phyloP scores from a whole-genome alignment of 2,888 invertebrate genomes.

The Formica aserva region DNA sequence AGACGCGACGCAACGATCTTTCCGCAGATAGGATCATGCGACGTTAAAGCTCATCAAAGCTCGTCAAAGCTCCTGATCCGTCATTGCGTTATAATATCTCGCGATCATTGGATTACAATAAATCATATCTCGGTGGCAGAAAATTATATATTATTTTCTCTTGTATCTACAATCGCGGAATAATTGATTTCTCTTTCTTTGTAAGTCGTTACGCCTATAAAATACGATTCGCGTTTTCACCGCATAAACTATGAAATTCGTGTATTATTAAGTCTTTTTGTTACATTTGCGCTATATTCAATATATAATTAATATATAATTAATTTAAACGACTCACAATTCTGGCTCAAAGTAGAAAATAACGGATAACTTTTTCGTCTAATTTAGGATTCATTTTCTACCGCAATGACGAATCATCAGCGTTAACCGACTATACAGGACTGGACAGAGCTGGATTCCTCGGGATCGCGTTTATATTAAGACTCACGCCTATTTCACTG shows the following conservation, averaged over 20 bases:
- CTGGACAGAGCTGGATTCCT: slow-evolving; percentile 31
- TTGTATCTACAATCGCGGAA: background rate
- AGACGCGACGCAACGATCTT: slow-evolving; percentile 62
- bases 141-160: background rate
- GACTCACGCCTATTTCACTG: slow-evolving; percentile 69
- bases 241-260: background rate
- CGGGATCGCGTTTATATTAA: slow-evolving; percentile 57
- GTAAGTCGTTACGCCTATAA: background rate
- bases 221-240: background rate
- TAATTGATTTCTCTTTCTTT: background rate
- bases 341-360: background rate
- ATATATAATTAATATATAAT: background rate
- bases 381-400: background rate
- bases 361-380: background rate
- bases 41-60: background rate
- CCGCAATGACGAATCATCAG: slow-evolving; percentile 17
- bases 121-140: background rate
- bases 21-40: slow-evolving; percentile 44
- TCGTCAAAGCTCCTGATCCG: background rate
- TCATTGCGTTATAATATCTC: slow-evolving; percentile 11
- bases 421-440: background rate
- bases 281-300: background rate
- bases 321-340: background rate
- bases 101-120: background rate
- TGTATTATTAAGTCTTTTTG: background rate